A percentile compares a stretch with the other conserved stretches of the same genome.
These are phyloP conservation scores for Euleptes europaea DNA, from an alignment of 2,113 vertebrate species.

Conservation along the genomic window DNA sequence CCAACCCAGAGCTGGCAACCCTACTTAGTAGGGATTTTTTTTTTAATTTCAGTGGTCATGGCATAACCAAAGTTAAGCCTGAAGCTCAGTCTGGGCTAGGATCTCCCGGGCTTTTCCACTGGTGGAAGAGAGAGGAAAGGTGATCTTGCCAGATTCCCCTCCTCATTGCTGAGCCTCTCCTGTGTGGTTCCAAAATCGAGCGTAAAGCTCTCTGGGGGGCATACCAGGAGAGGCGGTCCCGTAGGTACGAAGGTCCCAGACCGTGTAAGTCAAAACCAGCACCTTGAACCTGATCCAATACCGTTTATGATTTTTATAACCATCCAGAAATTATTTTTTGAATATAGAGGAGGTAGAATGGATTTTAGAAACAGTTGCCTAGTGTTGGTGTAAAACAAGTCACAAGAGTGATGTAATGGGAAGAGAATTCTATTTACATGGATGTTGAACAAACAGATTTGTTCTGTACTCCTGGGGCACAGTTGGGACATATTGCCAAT, in stretches of 20 bases:
- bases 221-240: no score
- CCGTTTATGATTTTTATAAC: not conserved
- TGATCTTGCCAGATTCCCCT: no score
- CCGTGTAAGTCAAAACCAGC: no score
- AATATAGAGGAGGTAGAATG: not conserved
- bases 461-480: not conserved
- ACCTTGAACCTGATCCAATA: no score
- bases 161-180: no score
- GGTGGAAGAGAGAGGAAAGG: no score
- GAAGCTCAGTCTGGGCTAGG: not conserved
- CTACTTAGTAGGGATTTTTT: no score
- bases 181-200: no score
- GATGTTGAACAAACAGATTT: not conserved
- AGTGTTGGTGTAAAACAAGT: not conserved
- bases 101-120: no score
- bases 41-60: not conserved
- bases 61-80: not conserved
- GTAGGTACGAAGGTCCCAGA: no score
- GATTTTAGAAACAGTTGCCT: not conserved
- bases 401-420: not conserved
- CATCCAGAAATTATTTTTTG: not conserved
- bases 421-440: constrained; percentile 23
- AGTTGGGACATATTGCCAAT: constrained; percentile 4
- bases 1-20: no score
- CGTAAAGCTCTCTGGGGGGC: no score